Evolutionary conservation across 2,113 vertebrate genomes (phyloP).

Genomic region (Trematomus loennbergii): DNA sequence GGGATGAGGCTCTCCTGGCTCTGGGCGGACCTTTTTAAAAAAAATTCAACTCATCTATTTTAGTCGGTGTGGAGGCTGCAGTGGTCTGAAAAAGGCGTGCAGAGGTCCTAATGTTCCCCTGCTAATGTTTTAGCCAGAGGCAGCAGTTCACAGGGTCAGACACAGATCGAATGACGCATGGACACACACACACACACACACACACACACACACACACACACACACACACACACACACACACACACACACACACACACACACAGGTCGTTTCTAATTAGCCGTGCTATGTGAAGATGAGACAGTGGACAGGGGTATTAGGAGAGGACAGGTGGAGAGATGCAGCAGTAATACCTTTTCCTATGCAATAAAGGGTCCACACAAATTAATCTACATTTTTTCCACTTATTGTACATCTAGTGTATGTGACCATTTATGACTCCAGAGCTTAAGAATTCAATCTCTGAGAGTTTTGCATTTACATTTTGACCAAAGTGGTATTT

Average conservation of each 20-base stretch:
- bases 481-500: neutral
- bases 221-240: conserved; percentile 8
- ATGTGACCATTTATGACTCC: too few species aligned
- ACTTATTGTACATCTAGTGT: too few species aligned
- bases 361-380: neutral
- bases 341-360: neutral
- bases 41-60: conserved; percentile 58
- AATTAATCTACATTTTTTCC: too few species aligned
- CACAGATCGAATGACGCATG: conserved; percentile 55
- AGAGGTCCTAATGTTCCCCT: conserved; percentile 53
- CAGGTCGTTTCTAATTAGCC: conserved; percentile 66
- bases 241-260: conserved; percentile 11
- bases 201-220: conserved; percentile 14
- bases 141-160: conserved; percentile 70
- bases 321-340: neutral
- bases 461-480: neutral
- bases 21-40: conserved; percentile 43
- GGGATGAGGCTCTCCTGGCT: conserved; percentile 15
- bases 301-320: neutral
- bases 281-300: conserved; percentile 35
- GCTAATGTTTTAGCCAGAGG: conserved; percentile 68
- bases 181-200: conserved; percentile 1
- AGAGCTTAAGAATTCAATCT: neutral
- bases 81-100: conserved; percentile 31
- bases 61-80: conserved; percentile 27